phyloP scores from a whole-genome alignment of 2,113 vertebrate species.

The Sceloporus undulatus region DNA sequence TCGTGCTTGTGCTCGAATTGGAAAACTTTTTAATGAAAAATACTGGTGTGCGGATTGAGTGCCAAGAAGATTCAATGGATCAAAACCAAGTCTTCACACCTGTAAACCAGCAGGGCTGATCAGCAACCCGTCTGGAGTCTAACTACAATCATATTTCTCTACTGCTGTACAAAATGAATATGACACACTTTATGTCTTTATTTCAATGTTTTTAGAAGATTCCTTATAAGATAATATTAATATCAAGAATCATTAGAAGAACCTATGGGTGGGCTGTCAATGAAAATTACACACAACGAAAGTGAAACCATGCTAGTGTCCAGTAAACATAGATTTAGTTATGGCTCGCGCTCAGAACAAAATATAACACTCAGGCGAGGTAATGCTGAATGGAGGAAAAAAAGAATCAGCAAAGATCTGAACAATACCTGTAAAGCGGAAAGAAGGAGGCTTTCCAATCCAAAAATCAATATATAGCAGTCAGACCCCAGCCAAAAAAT shows the following conservation, averaged over 20 bases:
- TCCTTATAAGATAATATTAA: constrained; percentile 13
- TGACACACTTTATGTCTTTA: not conserved
- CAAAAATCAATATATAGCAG: constrained; percentile 22
- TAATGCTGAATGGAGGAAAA: not conserved
- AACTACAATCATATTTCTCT: not conserved
- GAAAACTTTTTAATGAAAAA: not conserved
- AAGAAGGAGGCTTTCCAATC: constrained; percentile 1
- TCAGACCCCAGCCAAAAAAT: constrained; percentile 3
- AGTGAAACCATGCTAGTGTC: not conserved
- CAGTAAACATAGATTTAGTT: not conserved
- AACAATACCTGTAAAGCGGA: not conserved
- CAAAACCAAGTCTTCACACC: not conserved
- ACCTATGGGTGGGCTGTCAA: constrained; percentile 17
- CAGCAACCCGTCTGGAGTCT: not conserved
- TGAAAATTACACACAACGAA: fast-evolving
- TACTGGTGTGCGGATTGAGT: not conserved
- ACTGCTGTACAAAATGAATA: not conserved
- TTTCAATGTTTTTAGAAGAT: not conserved
- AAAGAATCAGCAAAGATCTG: not conserved
- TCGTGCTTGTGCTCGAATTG: no score
- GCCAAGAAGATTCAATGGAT: not conserved
- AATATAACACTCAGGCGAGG: constrained; percentile 6
- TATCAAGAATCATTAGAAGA: constrained; percentile 18
- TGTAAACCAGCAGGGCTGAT: not conserved
- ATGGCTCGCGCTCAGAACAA: constrained; percentile 1